A percentile compares a stretch with the other conserved stretches of the same genome.
phyloP scores from a whole-genome alignment of 2,797 vertebrate genomes.

The Parotocinclus haroldoi region DNA sequence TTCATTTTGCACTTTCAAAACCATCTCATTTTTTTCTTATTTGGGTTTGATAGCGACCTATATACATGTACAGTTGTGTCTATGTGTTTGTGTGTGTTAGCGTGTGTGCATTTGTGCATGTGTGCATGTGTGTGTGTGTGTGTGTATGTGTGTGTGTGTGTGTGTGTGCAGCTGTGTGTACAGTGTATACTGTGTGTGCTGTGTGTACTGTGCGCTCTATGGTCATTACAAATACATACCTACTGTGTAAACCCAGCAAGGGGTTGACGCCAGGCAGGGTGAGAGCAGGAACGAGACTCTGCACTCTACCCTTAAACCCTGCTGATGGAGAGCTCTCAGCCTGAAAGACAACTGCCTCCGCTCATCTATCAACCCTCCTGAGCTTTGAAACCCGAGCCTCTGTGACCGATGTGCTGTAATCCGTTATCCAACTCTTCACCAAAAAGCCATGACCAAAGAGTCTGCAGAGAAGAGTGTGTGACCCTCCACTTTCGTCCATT shows the following conservation, averaged over 20 bases:
- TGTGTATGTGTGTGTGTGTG: slow-evolving; percentile 15
- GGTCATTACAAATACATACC: slow-evolving; percentile 46
- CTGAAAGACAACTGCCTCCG: slow-evolving; percentile 51
- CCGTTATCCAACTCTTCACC: slow-evolving; percentile 44
- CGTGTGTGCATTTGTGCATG: slow-evolving; percentile 15
- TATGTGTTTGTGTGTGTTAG: neutral
- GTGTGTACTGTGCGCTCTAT: slow-evolving; percentile 9
- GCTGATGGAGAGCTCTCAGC: slow-evolving; percentile 52
- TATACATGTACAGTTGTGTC: too few relatives aligned
- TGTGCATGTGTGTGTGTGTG: neutral
- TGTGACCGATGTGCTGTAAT: slow-evolving; percentile 49
- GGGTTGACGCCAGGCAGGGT: slow-evolving; percentile 43
- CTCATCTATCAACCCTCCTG: slow-evolving; percentile 50
- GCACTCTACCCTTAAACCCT: slow-evolving; percentile 42
- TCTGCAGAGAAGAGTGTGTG: slow-evolving; percentile 36
- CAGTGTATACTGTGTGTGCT: slow-evolving; percentile 8
- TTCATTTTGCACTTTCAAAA: too few relatives aligned
- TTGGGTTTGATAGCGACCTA: too few relatives aligned
- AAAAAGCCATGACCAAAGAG: slow-evolving; percentile 41
- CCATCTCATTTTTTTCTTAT: too few relatives aligned
- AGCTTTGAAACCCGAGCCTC: slow-evolving; percentile 52
- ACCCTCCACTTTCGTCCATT: slow-evolving; percentile 32
- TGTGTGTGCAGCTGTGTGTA: slow-evolving; percentile 21
- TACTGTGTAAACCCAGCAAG: slow-evolving; percentile 43
- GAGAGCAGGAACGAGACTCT: slow-evolving; percentile 31